Evolutionary conservation across 2,888 invertebrate species (phyloP), one percentile per base, ranked within the genome.

Genomic region (Aphodius granarius): DNA sequence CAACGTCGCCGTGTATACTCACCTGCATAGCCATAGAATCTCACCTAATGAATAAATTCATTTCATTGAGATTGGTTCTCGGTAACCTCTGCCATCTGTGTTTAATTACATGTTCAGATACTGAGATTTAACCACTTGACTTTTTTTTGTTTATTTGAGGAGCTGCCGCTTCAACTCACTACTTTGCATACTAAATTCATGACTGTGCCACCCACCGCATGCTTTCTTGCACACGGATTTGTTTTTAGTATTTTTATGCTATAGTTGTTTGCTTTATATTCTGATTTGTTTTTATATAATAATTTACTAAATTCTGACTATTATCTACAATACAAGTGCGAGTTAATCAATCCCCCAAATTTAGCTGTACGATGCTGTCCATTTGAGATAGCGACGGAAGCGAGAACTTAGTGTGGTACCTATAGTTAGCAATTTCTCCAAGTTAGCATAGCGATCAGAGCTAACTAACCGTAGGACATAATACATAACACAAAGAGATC

Each of bases 21-120:
- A 68, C 68, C 68, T 68, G 68, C 68, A 22, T 22, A 22, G 68
- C 21, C 21, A 18, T 22, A n/a, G 68, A 68, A n/a, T 21, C 22
- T 68, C 22, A 22, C 22, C 22, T 68, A 68, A 68, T 68, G 68
- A 68, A 68, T 68, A 68, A 68, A 68, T 68, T 20, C 68, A 68
- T 68, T 68, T 21, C 68, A 43, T 43, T 43, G 43, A 3, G 43
- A 43, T 43, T 43, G 43, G 43, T 43, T 43, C 43, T 43, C 43
- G 43, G 43, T 43, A 43, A 13, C 13, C 43, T 43, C 43, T 43
- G 43, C 43, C 66, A 16, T 66, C 16, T 66, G 17, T 3, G 19
- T 66, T n/a, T 66, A 72, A 72, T 63, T 72, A 16, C 22, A 17
- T 63, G 20, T 63, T 62, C 62, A 71, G 63, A 72, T 72, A n/a